Conservation (phyloP, 2,113 vertebrate species). For the Jacana jacana region DNA sequence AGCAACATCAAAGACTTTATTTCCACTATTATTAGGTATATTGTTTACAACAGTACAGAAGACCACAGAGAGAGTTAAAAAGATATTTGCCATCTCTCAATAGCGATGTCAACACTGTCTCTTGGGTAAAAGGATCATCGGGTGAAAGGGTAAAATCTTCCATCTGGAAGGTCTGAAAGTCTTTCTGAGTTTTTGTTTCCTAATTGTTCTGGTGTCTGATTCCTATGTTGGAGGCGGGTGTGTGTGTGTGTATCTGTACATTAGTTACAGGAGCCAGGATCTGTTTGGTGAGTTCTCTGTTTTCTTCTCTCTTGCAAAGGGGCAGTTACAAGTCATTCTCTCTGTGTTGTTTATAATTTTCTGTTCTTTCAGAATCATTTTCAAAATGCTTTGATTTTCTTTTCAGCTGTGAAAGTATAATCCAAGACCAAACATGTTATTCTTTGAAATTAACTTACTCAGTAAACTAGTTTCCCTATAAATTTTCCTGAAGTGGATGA, state of each 20-base stretch:
- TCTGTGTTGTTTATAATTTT: constrained; percentile 53
- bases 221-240: background rate
- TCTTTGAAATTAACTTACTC: constrained; percentile 68
- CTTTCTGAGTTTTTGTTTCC: background rate
- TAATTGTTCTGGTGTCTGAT: background rate
- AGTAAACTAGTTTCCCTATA: constrained; percentile 52
- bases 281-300: background rate
- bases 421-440: constrained; percentile 66
- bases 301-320: constrained; percentile 11
- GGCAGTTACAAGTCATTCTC: constrained; percentile 33
- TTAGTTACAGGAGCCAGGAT: background rate
- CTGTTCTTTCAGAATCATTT: constrained; percentile 51
- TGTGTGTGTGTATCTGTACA: background rate
- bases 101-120: background rate
- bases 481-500: constrained; percentile 70
- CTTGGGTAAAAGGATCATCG: background rate
- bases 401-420: constrained; percentile 71
- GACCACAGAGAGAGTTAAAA: constrained; percentile 46
- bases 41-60: constrained; percentile 9
- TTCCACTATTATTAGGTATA: background rate
- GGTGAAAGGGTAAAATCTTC: background rate
- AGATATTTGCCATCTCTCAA: constrained; percentile 7
- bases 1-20: constrained; percentile 9
- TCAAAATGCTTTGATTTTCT: constrained; percentile 60
- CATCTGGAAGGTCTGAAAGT: constrained; percentile 15